Evolutionary conservation across 2,113 vertebrate species (phyloP), one percentile per base, ranked within the genome.

Genomic region (Rhagologus leucostigma): DNA sequence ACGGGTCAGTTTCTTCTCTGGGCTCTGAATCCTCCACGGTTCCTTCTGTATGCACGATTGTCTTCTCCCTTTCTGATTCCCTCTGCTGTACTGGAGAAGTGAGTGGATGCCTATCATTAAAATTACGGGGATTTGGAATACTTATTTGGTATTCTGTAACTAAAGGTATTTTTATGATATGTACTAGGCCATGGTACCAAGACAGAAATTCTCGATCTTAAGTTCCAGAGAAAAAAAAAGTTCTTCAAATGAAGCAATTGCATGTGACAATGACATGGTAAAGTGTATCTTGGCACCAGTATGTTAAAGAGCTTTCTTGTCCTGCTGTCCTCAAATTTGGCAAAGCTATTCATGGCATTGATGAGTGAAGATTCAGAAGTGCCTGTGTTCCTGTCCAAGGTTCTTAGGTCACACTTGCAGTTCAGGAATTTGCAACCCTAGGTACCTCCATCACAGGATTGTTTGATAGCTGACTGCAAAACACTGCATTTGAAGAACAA

Each of bases 341-440:
- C 37, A 75, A 64, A 71, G 42, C 39, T 12, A 4, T 78, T 81
- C 10, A 2, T 53, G 32, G 23, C 1, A 0, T 4, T 81, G 30
- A 14, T 39, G 20, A 59, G 15, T 21, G 44, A 82, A 56, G 41
- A 11, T 56, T 37, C 47, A 37, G 26, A 82, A 78, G 13, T 50
- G 30, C 12, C 32, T 59, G 0, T n/a, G 11, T 50, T 77, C 33
- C 29, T 42, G 8, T 35, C 35, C 4, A 0, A 46, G 27, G 7
- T 35, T 92, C 32, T 85, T 35, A 23, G 88, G 57, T 69, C n/a
- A 16, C 6, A 23, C 16, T 8, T 52, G 18, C 39, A 52, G 0
- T 84, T 68, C 60, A 78, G 49, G 37, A 69, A n/a, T 77, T 65
- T 23, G 46, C 74, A 77, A 7, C 59, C 41, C n/a, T 41, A 6